phyloP scores from a whole-genome alignment of 2,113 vertebrate genomes.

The Ceyx margarethae region DNA sequence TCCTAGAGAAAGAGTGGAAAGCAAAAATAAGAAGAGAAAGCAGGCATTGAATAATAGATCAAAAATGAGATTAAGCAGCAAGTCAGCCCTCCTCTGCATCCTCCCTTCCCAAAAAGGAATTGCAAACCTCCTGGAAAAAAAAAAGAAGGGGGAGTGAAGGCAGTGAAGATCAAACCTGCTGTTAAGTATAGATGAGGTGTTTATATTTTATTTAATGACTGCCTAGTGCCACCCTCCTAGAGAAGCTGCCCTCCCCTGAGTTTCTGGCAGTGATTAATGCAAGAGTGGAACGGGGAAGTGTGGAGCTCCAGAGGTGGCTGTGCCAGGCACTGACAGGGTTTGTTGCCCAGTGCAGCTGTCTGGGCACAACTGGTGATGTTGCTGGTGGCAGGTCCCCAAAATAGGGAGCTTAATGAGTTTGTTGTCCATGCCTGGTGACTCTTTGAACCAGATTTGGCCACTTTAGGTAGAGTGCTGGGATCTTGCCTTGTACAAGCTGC shows the following conservation, averaged over 20 bases:
- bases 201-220: slow-evolving; percentile 56
- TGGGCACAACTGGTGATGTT: neutral
- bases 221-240: neutral
- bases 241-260: neutral
- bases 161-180: neutral
- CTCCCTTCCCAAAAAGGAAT: slow-evolving; percentile 12
- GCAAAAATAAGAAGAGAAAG: neutral
- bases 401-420: neutral
- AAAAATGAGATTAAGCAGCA: slow-evolving; percentile 50
- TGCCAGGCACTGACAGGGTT: neutral
- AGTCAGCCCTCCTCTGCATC: neutral
- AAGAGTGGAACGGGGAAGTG: neutral
- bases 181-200: slow-evolving; percentile 30
- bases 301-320: accelerated
- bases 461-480: accelerated
- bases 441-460: neutral
- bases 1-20: neutral
- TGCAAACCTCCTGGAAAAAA: neutral
- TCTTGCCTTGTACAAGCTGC: neutral
- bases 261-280: neutral
- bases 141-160: neutral
- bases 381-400: neutral
- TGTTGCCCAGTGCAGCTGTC: neutral
- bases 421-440: neutral
- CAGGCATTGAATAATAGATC: slow-evolving; percentile 56